phyloP scores from a whole-genome alignment of 2,888 invertebrate genomes.

The Rhogogaster chlorosoma region DNA sequence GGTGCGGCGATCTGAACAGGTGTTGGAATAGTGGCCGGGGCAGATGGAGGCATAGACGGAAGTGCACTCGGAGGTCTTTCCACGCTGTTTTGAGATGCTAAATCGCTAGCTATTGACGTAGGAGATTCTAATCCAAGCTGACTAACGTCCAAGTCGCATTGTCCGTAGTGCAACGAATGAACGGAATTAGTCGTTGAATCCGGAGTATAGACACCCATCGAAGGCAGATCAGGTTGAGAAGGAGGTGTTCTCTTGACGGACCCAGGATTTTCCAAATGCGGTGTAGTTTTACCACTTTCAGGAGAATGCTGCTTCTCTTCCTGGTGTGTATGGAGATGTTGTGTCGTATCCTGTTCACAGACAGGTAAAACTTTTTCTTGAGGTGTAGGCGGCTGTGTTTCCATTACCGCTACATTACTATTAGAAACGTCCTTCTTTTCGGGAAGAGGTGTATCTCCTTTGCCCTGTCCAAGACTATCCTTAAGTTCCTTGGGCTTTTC shows the following conservation, averaged over 20 bases:
- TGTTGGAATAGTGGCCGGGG: slow-evolving; percentile 64
- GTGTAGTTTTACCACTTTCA: slow-evolving; percentile 77
- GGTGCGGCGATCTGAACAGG: slow-evolving; percentile 66
- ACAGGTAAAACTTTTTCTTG: slow-evolving; percentile 63
- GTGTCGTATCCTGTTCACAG: slow-evolving; percentile 60
- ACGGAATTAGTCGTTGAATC: slow-evolving; percentile 92
- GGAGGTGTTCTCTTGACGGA: slow-evolving; percentile 79
- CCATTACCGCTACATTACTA: slow-evolving; percentile 5
- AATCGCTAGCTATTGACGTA: slow-evolving; percentile 91
- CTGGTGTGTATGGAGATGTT: slow-evolving; percentile 64
- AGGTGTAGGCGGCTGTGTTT: slow-evolving; percentile 59
- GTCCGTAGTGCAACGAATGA: slow-evolving; percentile 88
- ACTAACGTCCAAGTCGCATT: slow-evolving; percentile 91
- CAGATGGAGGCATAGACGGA: slow-evolving; percentile 74
- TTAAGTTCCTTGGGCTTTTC: slow-evolving; percentile 51
- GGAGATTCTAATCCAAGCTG: slow-evolving; percentile 94
- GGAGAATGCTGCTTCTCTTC: slow-evolving; percentile 75
- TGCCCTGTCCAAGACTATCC: slow-evolving; percentile 34
- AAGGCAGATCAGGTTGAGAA: slow-evolving; percentile 83
- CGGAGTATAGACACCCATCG: slow-evolving; percentile 92
- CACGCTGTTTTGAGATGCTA: slow-evolving; percentile 87
- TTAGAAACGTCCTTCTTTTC: slow-evolving; percentile 45
- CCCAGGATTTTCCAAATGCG: slow-evolving; percentile 76
- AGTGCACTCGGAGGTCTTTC: slow-evolving; percentile 83
- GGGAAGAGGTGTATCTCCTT: slow-evolving; percentile 12